phyloP scores from a whole-genome alignment of 2,113 vertebrate genomes.

The Ciconia stormi region DNA sequence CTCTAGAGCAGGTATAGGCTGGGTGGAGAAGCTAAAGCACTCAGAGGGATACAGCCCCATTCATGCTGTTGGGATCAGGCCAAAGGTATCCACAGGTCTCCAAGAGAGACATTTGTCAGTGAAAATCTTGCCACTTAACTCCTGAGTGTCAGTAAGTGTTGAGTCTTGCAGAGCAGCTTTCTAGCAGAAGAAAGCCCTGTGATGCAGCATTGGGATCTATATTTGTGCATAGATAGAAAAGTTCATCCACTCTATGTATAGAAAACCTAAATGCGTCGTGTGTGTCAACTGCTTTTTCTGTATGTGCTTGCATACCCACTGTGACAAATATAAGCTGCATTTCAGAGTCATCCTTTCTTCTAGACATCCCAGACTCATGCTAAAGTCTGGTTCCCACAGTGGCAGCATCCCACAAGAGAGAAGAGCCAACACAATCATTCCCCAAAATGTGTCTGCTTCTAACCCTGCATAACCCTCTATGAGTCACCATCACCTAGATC shows the following conservation, averaged over 20 bases:
- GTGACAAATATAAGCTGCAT: not conserved
- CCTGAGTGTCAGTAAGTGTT: not conserved
- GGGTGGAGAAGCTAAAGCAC: not conserved
- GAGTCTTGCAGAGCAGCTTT: not conserved
- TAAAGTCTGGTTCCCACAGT: not conserved
- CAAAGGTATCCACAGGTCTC: not conserved
- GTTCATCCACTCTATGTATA: not conserved
- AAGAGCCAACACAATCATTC: not conserved
- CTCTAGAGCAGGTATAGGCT: too few species aligned
- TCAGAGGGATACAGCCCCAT: not conserved
- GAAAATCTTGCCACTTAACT: not conserved
- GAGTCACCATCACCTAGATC: not conserved
- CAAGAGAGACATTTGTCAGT: not conserved
- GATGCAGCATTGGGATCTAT: not conserved
- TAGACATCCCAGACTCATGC: not conserved
- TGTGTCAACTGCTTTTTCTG: not conserved
- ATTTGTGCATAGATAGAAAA: not conserved
- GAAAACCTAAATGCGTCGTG: not conserved
- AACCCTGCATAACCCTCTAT: not conserved
- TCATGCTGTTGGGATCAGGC: not conserved
- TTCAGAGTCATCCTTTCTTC: not conserved
- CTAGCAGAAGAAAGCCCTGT: not conserved
- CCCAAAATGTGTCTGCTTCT: not conserved
- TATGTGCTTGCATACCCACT: not conserved
- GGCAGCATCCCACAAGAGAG: not conserved